phyloP scores from a whole-genome alignment of 2,797 vertebrate genomes.

The Hapalemur alaotrensis region DNA sequence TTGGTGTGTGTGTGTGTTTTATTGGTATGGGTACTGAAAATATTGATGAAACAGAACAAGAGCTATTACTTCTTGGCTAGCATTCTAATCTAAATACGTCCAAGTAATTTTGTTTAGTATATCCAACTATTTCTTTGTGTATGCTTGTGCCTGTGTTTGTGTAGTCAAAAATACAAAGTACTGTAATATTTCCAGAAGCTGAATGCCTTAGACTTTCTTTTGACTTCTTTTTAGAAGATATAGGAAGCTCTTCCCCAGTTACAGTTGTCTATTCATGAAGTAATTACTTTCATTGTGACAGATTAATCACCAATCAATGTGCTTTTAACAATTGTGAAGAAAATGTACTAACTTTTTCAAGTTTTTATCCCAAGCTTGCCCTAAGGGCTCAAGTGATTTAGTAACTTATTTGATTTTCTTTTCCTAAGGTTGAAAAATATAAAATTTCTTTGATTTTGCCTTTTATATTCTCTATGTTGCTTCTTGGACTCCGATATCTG shows the following conservation, averaged over 20 bases:
- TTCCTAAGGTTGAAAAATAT: slow-evolving; percentile 37
- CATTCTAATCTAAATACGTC: not conserved
- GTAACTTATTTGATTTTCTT: slow-evolving; percentile 67
- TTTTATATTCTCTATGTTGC: slow-evolving; percentile 49
- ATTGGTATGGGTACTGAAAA: not conserved
- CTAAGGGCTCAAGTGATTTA: slow-evolving; percentile 56
- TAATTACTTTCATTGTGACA: slow-evolving; percentile 47
- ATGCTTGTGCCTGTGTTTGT: not conserved
- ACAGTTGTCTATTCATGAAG: slow-evolving; percentile 14
- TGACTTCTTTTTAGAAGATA: not conserved
- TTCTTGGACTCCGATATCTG: slow-evolving; percentile 40
- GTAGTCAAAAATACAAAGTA: not conserved
- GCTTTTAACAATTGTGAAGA: not conserved
- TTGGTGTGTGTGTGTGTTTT: not conserved
- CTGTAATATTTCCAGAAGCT: not conserved
- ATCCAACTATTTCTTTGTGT: not conserved
- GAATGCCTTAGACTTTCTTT: not conserved
- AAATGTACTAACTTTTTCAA: slow-evolving; percentile 13
- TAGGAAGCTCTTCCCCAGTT: not conserved
- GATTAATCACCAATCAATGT: not conserved
- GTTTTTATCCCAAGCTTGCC: slow-evolving; percentile 35
- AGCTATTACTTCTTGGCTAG: not conserved
- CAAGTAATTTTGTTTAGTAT: slow-evolving; percentile 2
- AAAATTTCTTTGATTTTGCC: slow-evolving; percentile 58
- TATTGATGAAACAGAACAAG: not conserved